Evolutionary conservation across 1,140 invertebrate species (phyloP).

Genomic region (Tetramorium simillimum): DNA sequence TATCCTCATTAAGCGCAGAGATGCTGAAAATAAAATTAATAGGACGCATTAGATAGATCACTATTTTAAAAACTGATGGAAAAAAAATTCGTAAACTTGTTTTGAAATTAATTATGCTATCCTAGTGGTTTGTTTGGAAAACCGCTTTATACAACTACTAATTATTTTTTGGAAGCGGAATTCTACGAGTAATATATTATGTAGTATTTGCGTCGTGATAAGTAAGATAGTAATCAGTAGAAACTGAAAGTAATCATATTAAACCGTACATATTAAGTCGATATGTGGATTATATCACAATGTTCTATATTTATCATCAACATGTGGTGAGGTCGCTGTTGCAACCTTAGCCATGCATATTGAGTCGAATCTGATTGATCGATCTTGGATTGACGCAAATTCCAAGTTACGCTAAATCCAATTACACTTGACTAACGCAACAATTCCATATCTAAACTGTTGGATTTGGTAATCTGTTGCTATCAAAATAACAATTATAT

Average conservation of each 20-base stretch:
- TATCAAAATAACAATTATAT: slow-evolving; percentile 18
- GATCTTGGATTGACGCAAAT: slow-evolving; percentile 31
- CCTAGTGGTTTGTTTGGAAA: not conserved
- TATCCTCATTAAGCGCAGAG: slow-evolving; percentile 30
- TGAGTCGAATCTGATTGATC: slow-evolving; percentile 27
- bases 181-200: not conserved
- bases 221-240: slow-evolving; percentile 2
- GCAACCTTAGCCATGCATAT: slow-evolving; percentile 3
- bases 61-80: not conserved
- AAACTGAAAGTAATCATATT: not conserved
- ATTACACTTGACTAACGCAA: slow-evolving; percentile 15
- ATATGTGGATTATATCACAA: slow-evolving; percentile 25
- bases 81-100: slow-evolving; percentile 3
- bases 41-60: not conserved
- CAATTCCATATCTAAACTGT: not conserved
- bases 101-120: slow-evolving; percentile 23
- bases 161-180: not conserved
- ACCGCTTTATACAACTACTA: not conserved
- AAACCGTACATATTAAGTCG: slow-evolving; percentile 16
- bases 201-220: not conserved
- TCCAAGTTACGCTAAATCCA: slow-evolving; percentile 6
- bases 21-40: slow-evolving; percentile 1
- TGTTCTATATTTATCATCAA: not conserved
- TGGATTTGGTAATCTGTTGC: not conserved
- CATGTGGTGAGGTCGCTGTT: not conserved